Conservation (phyloP, 2,797 vertebrate genomes). For the Siniperca obscura region DNA sequence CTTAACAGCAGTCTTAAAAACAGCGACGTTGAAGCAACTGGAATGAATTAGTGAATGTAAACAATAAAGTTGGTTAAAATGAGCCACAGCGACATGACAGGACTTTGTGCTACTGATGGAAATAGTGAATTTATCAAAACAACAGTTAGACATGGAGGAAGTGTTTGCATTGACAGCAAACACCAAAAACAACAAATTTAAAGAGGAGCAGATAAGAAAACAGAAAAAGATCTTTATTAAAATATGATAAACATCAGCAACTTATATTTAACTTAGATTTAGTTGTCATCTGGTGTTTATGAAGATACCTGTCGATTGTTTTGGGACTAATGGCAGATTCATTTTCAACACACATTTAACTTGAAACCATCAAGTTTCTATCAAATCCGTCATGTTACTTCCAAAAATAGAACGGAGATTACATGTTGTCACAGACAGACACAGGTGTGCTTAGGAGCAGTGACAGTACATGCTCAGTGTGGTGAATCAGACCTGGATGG, state of each 20-base stretch:
- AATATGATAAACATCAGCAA: neutral
- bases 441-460: neutral
- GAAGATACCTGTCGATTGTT: neutral
- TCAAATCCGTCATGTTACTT: neutral
- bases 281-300: neutral
- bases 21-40: no score
- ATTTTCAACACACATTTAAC: no score
- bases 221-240: no score
- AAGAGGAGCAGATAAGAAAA: no score
- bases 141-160: neutral
- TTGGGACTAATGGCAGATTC: neutral
- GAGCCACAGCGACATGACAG: neutral
- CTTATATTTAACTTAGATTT: neutral
- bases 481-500: slow-evolving; percentile 33
- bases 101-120: neutral
- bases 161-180: no score
- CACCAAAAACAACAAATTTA: no score
- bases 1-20: neutral
- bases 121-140: neutral
- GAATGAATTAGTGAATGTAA: neutral
- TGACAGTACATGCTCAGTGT: slow-evolving; percentile 54
- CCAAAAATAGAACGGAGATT: neutral
- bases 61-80: neutral
- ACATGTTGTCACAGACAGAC: neutral
- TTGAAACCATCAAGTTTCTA: neutral